These are phyloP conservation scores for Cataglyphis cursor DNA, from an alignment of 2,888 invertebrate species.

Conservation along the genomic window DNA sequence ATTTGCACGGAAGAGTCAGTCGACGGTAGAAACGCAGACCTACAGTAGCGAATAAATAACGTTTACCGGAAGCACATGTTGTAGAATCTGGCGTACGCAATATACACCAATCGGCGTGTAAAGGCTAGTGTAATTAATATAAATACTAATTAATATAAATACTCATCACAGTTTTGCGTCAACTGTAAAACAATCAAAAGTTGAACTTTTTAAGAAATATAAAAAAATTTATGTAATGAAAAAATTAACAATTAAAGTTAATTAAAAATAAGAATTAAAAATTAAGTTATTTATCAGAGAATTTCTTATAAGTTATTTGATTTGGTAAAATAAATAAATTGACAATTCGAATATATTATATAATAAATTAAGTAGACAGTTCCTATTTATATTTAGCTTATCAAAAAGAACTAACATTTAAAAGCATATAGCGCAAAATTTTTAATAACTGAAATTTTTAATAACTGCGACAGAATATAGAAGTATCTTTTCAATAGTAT, in stretches of 20 bases:
- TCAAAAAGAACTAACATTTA: background rate
- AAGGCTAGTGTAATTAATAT: constrained; percentile 20
- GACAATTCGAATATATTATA: background rate
- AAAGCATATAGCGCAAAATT: background rate
- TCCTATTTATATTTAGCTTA: background rate
- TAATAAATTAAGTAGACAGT: background rate
- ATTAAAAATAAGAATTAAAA: too few relatives aligned
- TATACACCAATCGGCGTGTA: constrained; percentile 6
- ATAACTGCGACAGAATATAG: background rate
- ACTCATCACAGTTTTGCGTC: background rate
- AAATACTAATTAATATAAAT: constrained; percentile 24
- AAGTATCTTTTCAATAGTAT: background rate
- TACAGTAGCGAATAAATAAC: constrained; percentile 55
- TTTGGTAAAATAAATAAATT: background rate
- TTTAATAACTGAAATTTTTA: background rate
- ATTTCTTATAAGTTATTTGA: background rate
- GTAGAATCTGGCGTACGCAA: constrained; percentile 15
- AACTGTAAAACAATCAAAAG: background rate
- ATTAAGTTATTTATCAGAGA: background rate
- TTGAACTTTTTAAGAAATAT: background rate
- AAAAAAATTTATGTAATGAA: background rate
- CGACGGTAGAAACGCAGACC: constrained; percentile 68
- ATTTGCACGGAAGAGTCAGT: constrained; percentile 72
- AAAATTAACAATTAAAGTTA: background rate
- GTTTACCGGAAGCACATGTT: constrained; percentile 40